A percentile compares a stretch with the other conserved stretches of the same genome.
phyloP scores from a whole-genome alignment of 2,888 invertebrate genomes.

The Tiphia femorata region DNA sequence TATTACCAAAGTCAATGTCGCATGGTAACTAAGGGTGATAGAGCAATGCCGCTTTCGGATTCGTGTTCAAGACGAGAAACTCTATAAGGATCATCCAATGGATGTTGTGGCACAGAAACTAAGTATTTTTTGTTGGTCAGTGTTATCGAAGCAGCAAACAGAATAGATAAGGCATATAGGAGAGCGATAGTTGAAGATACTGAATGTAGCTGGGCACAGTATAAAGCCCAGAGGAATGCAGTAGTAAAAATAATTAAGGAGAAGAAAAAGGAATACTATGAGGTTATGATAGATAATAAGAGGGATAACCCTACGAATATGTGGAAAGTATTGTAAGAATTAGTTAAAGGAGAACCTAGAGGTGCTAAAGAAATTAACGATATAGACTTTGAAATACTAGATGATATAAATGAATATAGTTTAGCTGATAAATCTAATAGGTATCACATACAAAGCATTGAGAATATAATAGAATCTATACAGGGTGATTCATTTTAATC shows the following conservation, averaged over 20 bases:
- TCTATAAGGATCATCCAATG: too few relatives aligned
- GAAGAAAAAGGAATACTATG: too few relatives aligned
- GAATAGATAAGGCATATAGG: slow-evolving; percentile 2
- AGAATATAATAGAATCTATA: too few relatives aligned
- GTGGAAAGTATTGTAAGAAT: slow-evolving; percentile 10
- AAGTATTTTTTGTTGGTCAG: too few relatives aligned
- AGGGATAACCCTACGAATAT: background rate
- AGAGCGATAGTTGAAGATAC: background rate
- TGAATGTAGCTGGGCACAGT: background rate
- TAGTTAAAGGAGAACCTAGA: background rate
- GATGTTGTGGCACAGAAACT: too few relatives aligned
- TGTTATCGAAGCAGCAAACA: background rate
- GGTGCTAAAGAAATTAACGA: background rate
- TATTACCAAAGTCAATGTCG: too few relatives aligned
- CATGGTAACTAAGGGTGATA: too few relatives aligned
- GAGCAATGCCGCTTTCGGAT: too few relatives aligned
- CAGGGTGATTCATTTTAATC: too few relatives aligned
- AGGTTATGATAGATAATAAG: slow-evolving; percentile 4
- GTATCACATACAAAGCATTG: slow-evolving; percentile 3
- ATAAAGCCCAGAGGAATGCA: slow-evolving; percentile 4
- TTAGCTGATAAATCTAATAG: slow-evolving; percentile 8
- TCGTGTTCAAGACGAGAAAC: too few relatives aligned
- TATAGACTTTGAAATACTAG: background rate
- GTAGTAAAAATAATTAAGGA: slow-evolving; percentile 14
- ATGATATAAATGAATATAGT: background rate